A percentile compares a stretch with the other conserved stretches of the same genome.
These are phyloP conservation scores for Rotaria socialis DNA, from an alignment of 2,888 invertebrate genomes.

Conservation along the genomic window DNA sequence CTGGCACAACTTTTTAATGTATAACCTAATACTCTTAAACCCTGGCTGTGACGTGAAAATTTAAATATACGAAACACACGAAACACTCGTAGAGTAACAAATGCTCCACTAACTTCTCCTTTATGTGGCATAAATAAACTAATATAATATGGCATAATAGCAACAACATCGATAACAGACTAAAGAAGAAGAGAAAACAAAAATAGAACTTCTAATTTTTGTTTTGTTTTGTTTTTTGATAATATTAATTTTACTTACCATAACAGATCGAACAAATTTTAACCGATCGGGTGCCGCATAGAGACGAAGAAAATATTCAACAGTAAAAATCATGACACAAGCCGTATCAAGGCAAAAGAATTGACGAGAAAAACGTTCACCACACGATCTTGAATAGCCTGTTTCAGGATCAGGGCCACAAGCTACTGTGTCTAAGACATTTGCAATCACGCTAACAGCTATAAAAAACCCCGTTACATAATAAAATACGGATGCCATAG, in stretches of 20 bases:
- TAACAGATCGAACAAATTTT: conserved; percentile 93
- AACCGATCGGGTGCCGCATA: conserved; percentile 97
- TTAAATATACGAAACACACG: conserved; percentile 99
- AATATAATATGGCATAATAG: conserved; percentile 97
- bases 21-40: conserved; percentile 93
- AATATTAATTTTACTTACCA: conserved; percentile 62
- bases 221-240: background rate
- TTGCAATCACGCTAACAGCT: conserved; percentile 98
- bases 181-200: background rate
- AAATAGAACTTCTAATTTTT: background rate
- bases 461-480: conserved; percentile 99
- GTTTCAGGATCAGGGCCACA: conserved; percentile 72
- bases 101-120: conserved; percentile 88
- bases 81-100: conserved; percentile 95
- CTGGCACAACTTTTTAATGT: conserved; percentile 97
- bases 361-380: conserved; percentile 83
- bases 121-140: conserved; percentile 93
- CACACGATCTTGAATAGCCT: conserved; percentile 71
- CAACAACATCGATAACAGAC: conserved; percentile 96
- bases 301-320: conserved; percentile 83
- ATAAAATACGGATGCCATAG: conserved; percentile 97
- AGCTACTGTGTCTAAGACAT: conserved; percentile 93
- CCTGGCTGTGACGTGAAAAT: conserved; percentile 98
- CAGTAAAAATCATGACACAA: conserved; percentile 99
- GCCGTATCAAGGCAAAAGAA: conserved; percentile 99